Percentiles rank a stretch among this genome's conserved stretches.
These are phyloP conservation scores for Tupaia chinensis DNA, from an alignment of 2,113 vertebrate genomes.

Conservation along the genomic window DNA sequence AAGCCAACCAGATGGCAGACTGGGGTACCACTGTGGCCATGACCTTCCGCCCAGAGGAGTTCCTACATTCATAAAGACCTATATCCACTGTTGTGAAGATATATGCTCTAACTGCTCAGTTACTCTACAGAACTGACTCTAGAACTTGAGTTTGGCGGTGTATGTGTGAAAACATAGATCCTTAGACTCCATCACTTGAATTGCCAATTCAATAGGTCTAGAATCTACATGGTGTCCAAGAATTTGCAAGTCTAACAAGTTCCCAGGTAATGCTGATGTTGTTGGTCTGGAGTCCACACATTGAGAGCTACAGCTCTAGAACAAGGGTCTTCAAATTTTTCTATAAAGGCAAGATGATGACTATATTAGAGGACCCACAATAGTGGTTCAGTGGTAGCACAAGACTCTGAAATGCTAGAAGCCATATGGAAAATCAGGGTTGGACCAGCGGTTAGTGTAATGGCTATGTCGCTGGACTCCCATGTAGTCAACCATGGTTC, in stretches of 20 bases:
- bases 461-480: no score
- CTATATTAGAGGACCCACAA: no score
- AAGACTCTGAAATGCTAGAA: no score
- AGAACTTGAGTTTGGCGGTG: accelerated
- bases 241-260: background rate
- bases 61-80: background rate
- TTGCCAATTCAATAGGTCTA: background rate
- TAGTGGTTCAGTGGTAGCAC: no score
- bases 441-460: no score
- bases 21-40: accelerated
- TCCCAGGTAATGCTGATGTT: background rate
- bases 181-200: background rate
- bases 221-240: accelerated
- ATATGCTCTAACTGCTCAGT: accelerated
- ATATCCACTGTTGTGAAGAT: accelerated
- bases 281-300: background rate
- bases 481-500: no score
- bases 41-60: background rate
- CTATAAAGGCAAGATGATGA: background rate
- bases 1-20: background rate
- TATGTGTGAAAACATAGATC: background rate
- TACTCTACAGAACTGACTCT: background rate
- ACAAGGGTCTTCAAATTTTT: background rate
- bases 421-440: no score
- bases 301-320: background rate